Base-by-base conservation (phyloP, 2,888 invertebrate species). In the Hydropsyche betteni region DNA sequence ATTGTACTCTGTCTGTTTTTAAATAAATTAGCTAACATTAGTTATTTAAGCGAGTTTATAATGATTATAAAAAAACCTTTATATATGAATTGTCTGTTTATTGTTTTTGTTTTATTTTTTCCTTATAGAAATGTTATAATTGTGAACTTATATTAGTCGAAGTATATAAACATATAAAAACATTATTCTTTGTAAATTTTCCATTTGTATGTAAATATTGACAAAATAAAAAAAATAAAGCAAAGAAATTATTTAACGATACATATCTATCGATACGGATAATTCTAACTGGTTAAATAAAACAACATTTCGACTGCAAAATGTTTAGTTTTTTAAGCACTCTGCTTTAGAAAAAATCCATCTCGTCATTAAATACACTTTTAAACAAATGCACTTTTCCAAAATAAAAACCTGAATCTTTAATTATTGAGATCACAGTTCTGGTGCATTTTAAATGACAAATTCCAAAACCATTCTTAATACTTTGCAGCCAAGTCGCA, bases 21-120 rank as follows among this genome's bases (percentile, higher is more conserved):
- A 53, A 53, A 34, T 71, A 73, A 77, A 55, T 61, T 72, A 79
- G 75, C 75, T 78, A 79, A 74, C 73, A 52, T 79, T 44, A 79
- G 77, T 78, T 76, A 75, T 73, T 44, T 76, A 79, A 78, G 76
- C 75, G 75, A 76, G 69, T 76, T 77, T 79, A 77, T 77, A 79
- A 76, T 78, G n/a, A 69, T 44, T 44, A 33, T 61, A 64, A 64
- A 64, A 33, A 24, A 24, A 24, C 24, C 64, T 12, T 72, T 52
- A 64, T 70, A 70, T 53, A 77, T 75, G 75, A 64, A 73, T 71
- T 71, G 64, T 77, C 75, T 73, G 72, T 72, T 72, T 58, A 72
- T 74, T 75, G 77, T 78, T 78, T 77, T 71, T 55, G 36, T 51
- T 76, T 75, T 61, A 73, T 78, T 78, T 76, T 73, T 79, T 44